These are phyloP conservation scores for Trematomus bernacchii DNA, from an alignment of 2,797 vertebrate genomes.

Conservation along the genomic window DNA sequence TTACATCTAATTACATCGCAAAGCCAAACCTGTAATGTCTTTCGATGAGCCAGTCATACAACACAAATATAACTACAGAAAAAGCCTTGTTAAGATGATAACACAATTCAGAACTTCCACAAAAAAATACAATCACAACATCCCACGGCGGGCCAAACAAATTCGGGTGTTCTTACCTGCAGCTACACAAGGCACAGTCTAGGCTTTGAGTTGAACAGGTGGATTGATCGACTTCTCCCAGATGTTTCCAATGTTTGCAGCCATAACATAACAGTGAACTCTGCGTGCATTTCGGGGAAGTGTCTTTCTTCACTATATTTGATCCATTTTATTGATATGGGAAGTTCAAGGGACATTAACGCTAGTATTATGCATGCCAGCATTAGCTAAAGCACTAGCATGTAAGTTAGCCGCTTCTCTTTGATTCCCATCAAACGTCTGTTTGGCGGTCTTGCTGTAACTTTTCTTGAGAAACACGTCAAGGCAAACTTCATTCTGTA, in stretches of 20 bases:
- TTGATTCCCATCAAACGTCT: neutral
- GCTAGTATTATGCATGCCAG: too few relatives aligned
- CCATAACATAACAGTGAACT: neutral
- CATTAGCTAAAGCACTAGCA: neutral
- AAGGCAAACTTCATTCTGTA: neutral
- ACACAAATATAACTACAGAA: neutral
- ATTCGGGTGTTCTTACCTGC: neutral
- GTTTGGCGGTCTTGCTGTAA: neutral
- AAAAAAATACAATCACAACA: neutral
- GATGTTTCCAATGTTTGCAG: neutral
- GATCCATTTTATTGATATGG: too few relatives aligned
- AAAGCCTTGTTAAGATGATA: neutral
- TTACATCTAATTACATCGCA: neutral
- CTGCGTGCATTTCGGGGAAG: neutral
- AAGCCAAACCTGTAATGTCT: neutral
- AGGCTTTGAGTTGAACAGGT: neutral
- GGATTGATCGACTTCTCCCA: neutral
- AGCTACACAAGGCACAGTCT: neutral
- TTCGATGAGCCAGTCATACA: neutral
- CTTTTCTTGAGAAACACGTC: neutral
- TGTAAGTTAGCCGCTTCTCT: neutral
- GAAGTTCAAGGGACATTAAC: too few relatives aligned
- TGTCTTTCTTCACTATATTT: neutral
- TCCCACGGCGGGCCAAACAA: neutral
- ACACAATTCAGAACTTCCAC: neutral